These are phyloP conservation scores for Ladona fulva DNA, from an alignment of 1,140 invertebrate genomes.

Conservation along the genomic window DNA sequence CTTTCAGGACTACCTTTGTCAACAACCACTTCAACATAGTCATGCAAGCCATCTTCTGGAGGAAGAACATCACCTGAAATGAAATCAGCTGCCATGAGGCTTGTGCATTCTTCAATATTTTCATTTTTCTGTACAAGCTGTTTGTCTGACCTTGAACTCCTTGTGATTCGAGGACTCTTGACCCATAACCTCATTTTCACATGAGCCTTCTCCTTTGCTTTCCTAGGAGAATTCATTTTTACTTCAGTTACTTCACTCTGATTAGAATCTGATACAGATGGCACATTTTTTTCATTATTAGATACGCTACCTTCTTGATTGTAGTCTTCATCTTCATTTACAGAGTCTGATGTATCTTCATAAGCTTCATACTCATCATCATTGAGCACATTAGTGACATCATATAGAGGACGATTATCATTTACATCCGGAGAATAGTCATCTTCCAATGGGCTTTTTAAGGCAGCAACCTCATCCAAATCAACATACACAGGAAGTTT, in stretches of 20 bases:
- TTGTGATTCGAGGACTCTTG: neutral
- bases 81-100: no score
- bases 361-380: neutral
- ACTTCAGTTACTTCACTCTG: neutral
- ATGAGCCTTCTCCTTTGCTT: neutral
- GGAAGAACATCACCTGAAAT: no score
- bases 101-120: no score
- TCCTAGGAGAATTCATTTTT: neutral
- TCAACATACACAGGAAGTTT: neutral
- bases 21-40: no score
- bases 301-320: neutral
- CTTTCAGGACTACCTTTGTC: no score
- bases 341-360: neutral
- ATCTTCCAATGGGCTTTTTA: neutral
- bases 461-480: neutral
- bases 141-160: neutral
- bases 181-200: neutral
- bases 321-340: neutral
- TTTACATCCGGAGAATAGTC: neutral
- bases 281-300: neutral
- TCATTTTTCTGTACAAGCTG: no score
- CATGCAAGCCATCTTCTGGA: no score
- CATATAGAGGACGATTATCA: neutral
- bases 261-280: neutral
- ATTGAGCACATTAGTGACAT: neutral